Base-by-base conservation (phyloP, 1,140 invertebrate genomes). In the Panagrolaimus sp. region DNA sequence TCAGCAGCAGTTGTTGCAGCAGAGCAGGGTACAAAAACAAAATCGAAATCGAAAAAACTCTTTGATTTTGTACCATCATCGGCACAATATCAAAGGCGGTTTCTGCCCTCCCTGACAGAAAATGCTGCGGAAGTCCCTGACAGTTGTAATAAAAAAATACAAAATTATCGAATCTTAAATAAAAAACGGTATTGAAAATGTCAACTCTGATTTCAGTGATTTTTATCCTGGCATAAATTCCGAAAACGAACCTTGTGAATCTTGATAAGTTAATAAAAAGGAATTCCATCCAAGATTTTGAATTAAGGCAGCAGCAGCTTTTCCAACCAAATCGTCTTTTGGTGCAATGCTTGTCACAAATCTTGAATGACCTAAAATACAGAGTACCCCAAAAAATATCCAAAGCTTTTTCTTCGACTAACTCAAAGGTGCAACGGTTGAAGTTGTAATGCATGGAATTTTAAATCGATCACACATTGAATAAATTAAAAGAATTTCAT, bases 381-480 rank as follows among this genome's bases (percentile, higher is more conserved):
- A 12, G 6, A 9, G 17, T 44, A 47, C 48, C 44, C 73, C 17
- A 43, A 21, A 32, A 17, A 32, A 67, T 47, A 2, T 52, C 26
- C 52, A 63, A 65, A 32, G 6, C n/a, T n/a, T 52, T 64, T 62
- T n/a, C 46, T 55, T 47, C 67, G 65, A 26, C 43, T 5, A 0
- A 68, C 52, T 21, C 9, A 44, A 43, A 3, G 17, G 68, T 1
- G 17, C 45, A 4, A 68, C 17, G 12, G n/a, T 46, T 10, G 47
- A 65, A 55, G 55, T 68, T 38, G 55, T 38, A 66, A 76, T 48
- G 45, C 72, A 83, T 58, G 80, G 80, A 15, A 80, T 69, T 38
- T 75, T 76, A 46, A 83, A 74, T 17, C 81, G 78, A 68, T 80
- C 78, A 48, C 79, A 80, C 79, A 81, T 80, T 17, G 72, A 73